Base-by-base conservation (phyloP, 1,140 invertebrate species). In the Macrotrachela quadricornifera region DNA sequence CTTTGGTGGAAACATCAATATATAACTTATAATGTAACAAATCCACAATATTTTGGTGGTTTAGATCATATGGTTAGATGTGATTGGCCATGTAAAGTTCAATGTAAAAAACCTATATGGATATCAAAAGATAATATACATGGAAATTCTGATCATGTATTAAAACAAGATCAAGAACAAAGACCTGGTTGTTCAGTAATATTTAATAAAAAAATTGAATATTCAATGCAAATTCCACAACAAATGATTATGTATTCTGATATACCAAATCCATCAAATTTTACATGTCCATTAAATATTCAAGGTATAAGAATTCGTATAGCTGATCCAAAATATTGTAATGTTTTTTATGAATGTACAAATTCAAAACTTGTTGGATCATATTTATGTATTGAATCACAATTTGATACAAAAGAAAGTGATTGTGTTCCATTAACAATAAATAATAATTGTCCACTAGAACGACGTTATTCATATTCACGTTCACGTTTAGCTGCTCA, bases 1-100 rank as follows among this genome's bases (percentile, higher is more conserved):
- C 21, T 54, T 38, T 54, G 53, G 53, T 54, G 53, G 53, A 39
- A 54, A 38, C 46, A 54, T 45, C 53, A 54, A 43, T 46, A 48
- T 38, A 13, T 40, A 1, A 43, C 39, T 14, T 54, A 43, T 16
- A 21, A 54, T 43, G 11, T 46, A 10, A 12, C 11, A 3, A 49
- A 18, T 49, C 47, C 47, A 13, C 18, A 46, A 15, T 30, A 45
- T 18, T 54, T 49, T 42, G 40, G 18, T 12, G 53, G 47, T 8
- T 39, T 18, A 44, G 46, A 54, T 39, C 39, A 54, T 37, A 46
- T 44, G 15, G 41, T 13, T 14, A 42, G 48, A 15, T 54, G 53
- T 45, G 53, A 48, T 42, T 49, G 47, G 46, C 53, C 53, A 8
- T 54, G 53, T 38, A 54, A 54, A 38, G 47, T 48, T 1, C 48